These are phyloP conservation scores for Diorhabda elongata DNA, from an alignment of 1,140 invertebrate genomes.

Conservation along the genomic window DNA sequence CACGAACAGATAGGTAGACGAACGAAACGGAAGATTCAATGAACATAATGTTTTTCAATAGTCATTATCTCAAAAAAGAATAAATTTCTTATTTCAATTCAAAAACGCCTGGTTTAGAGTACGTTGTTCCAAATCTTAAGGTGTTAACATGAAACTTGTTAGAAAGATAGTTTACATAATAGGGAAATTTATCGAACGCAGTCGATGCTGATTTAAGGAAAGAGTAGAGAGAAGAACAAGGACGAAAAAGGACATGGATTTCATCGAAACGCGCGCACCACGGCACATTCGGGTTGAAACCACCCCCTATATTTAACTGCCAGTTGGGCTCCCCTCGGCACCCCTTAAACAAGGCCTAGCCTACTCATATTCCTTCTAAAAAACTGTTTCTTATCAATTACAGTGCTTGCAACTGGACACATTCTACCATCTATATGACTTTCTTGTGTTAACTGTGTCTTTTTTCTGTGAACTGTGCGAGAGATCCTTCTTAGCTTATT, in stretches of 20 bases:
- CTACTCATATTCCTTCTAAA: constrained; percentile 21
- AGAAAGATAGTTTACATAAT: constrained; percentile 3
- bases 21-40: too few species aligned
- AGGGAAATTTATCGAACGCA: background rate
- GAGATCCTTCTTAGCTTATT: constrained; percentile 15
- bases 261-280: constrained; percentile 15
- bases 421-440: constrained; percentile 11
- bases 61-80: too few species aligned
- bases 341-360: constrained; percentile 21
- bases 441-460: constrained; percentile 4
- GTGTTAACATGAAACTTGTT: background rate
- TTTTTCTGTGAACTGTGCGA: constrained; percentile 19
- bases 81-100: too few species aligned
- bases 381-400: constrained; percentile 20
- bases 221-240: background rate
- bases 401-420: constrained; percentile 15
- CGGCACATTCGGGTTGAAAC: constrained; percentile 16
- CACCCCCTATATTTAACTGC: constrained; percentile 19
- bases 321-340: constrained; percentile 17
- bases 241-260: constrained; percentile 2
- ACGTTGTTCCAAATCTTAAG: too few species aligned
- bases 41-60: too few species aligned
- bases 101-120: too few species aligned
- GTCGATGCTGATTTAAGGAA: background rate
- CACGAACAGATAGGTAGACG: too few species aligned